These are phyloP conservation scores for Typhlichthys subterraneus DNA, from an alignment of 2,797 vertebrate species.

Conservation along the genomic window DNA sequence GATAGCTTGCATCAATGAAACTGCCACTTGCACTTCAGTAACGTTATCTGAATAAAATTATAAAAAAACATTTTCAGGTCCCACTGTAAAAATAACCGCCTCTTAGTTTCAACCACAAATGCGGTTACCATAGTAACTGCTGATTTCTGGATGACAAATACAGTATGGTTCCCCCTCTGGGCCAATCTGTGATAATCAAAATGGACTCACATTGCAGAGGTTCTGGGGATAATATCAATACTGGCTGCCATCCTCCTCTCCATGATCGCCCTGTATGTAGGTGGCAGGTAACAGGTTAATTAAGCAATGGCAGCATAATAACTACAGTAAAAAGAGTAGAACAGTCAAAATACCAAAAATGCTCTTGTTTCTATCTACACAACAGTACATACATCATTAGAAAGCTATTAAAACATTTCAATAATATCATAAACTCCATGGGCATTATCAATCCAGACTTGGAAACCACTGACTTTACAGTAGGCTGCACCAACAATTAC, in stretches of 20 bases:
- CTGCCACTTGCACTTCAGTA: too few species aligned
- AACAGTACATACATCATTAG: too few species aligned
- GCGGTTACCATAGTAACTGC: not conserved
- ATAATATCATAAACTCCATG: too few species aligned
- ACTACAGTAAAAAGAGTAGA: constrained; percentile 14
- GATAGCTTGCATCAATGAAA: too few species aligned
- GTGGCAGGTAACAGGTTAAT: constrained; percentile 8
- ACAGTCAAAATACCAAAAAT: not conserved
- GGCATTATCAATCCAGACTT: too few species aligned
- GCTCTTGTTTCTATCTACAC: too few species aligned
- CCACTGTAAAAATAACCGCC: constrained; percentile 19
- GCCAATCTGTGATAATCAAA: not conserved
- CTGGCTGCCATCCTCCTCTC: constrained; percentile 84
- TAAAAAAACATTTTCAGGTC: too few species aligned
- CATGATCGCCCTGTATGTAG: constrained; percentile 80
- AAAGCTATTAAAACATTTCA: too few species aligned
- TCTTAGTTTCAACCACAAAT: constrained; percentile 6
- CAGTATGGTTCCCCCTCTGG: too few species aligned
- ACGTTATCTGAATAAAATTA: too few species aligned
- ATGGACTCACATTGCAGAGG: constrained; percentile 83
- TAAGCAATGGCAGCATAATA: constrained; percentile 7
- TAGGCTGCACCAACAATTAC: constrained; percentile 14
- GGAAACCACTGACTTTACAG: too few species aligned
- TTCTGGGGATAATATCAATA: constrained; percentile 84
- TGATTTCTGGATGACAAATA: too few species aligned